These are phyloP conservation scores for Cheilosia impressa DNA, from an alignment of 2,888 invertebrate genomes.

Conservation along the genomic window DNA sequence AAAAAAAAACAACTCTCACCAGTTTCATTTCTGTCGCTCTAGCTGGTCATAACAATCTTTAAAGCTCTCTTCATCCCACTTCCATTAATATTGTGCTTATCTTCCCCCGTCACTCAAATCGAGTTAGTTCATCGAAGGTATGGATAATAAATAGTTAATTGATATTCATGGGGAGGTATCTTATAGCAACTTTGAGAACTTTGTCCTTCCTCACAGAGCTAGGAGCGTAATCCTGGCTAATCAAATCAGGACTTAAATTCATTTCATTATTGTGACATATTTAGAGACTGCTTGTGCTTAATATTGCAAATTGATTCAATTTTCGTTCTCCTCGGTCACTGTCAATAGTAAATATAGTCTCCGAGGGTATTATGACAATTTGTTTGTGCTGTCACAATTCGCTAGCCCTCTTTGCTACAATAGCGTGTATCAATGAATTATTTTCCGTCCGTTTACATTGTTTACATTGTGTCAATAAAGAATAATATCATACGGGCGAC, in stretches of 20 bases:
- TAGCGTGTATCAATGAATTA: slow-evolving; percentile 29
- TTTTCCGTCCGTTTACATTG: slow-evolving; percentile 11
- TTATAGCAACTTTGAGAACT: not conserved
- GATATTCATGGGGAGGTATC: slow-evolving; percentile 15
- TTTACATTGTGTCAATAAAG: slow-evolving; percentile 21
- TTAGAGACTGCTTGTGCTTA: not conserved
- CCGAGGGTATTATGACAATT: not conserved
- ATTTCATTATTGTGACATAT: slow-evolving; percentile 27
- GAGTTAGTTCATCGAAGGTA: slow-evolving; percentile 1
- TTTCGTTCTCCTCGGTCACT: not conserved
- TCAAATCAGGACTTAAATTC: slow-evolving; percentile 37
- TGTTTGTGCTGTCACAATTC: slow-evolving; percentile 16
- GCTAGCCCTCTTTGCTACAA: no score
- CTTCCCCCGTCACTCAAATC: not conserved
- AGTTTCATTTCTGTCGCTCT: not conserved
- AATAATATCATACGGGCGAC: not conserved
- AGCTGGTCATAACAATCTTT: not conserved
- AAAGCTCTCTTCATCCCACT: slow-evolving; percentile 9
- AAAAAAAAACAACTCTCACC: not conserved
- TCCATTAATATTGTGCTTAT: slow-evolving; percentile 7
- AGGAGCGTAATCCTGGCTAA: slow-evolving; percentile 23
- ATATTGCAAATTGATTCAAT: not conserved
- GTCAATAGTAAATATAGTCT: slow-evolving; percentile 26
- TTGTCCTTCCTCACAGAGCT: slow-evolving; percentile 2
- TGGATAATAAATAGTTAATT: slow-evolving; percentile 31